Percentiles rank a stretch among this genome's conserved stretches.
phyloP scores from a whole-genome alignment of 2,797 vertebrate species.

The Novumbra hubbsi region DNA sequence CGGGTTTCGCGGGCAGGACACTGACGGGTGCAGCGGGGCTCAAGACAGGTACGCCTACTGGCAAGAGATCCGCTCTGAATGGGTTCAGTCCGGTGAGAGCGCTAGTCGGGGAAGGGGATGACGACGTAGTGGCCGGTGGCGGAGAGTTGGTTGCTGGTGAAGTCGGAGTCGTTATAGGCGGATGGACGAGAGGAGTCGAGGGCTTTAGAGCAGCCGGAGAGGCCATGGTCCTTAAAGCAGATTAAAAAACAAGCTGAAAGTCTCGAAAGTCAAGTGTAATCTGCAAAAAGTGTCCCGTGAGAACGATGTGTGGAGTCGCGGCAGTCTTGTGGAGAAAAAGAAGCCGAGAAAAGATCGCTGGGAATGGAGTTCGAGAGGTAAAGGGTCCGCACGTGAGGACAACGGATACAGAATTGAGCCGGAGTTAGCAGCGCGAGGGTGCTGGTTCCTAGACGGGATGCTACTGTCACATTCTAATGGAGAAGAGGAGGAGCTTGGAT shows the following conservation, averaged over 20 bases:
- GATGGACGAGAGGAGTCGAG: slow-evolving; percentile 84
- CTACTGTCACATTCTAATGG: neutral
- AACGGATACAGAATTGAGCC: slow-evolving; percentile 69
- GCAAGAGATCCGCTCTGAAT: slow-evolving; percentile 82
- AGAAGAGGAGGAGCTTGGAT: neutral
- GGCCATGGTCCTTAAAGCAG: slow-evolving; percentile 81
- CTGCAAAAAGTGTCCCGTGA: slow-evolving; percentile 15
- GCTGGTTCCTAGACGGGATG: neutral
- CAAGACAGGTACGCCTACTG: slow-evolving; percentile 28
- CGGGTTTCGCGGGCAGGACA: slow-evolving; percentile 78
- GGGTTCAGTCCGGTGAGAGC: slow-evolving; percentile 76
- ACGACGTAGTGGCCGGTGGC: slow-evolving; percentile 82
- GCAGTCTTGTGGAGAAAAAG: slow-evolving; percentile 8
- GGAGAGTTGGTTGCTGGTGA: slow-evolving; percentile 81
- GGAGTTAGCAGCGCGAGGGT: slow-evolving; percentile 34
- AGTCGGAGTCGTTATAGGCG: slow-evolving; percentile 81
- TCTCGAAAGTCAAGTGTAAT: slow-evolving; percentile 15
- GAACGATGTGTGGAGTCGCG: neutral
- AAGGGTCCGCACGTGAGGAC: slow-evolving; percentile 51
- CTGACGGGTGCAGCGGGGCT: slow-evolving; percentile 64
- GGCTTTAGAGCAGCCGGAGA: slow-evolving; percentile 86
- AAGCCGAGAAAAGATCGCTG: neutral
- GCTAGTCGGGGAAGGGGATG: slow-evolving; percentile 79
- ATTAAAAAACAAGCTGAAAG: slow-evolving; percentile 27
- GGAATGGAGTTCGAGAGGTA: slow-evolving; percentile 14